Evolutionary conservation across 2,888 invertebrate species (phyloP), one percentile per base, ranked within the genome.

Genomic region (Dynastes maya): DNA sequence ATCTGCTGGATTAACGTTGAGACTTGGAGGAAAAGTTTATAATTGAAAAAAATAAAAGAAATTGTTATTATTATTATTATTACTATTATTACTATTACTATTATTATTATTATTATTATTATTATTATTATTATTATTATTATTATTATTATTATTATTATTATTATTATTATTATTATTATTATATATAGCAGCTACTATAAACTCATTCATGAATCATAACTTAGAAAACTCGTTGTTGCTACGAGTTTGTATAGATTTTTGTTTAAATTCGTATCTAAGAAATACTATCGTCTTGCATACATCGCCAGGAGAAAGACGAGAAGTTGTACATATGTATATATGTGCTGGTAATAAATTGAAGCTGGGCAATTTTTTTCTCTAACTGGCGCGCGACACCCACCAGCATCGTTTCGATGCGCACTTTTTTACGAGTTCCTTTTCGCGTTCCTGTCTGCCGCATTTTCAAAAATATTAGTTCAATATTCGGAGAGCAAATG

Each of bases 401-500:
- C 49, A 8, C 70, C 53, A 27, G 22, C 55, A 58, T 58, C 55
- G 1, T 27, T 9, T 22, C 27, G 13, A 29, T 53, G 29, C 22
- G 67, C 27, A 45, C 22, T 67, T 67, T 67, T 67, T 67, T 67
- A 67, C 67, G 49, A 67, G 67, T 67, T 49, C 45, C 67, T 64
- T 49, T 22, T 49, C 67, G 67, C 72, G 72, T 72, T 58, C 58
- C 72, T 61, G 58, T 16, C 58, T 58, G 55, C 72, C 72, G 72
- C 72, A 58, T 72, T 72, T 58, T 72, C 58, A 58, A 72, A 72
- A 72, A 72, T 72, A 72, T 72, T 72, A 72, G 72, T 72, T 72
- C 72, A 72, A 72, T 72, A 72, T 72, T 72, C 72, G 72, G 58
- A 72, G 37, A 72, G 72, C 72, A 72, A 72, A 72, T 72, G 72